A percentile compares a stretch with the other conserved stretches of the same genome.
Conservation (phyloP, 2,113 vertebrate species). For the Columba janthina region DNA sequence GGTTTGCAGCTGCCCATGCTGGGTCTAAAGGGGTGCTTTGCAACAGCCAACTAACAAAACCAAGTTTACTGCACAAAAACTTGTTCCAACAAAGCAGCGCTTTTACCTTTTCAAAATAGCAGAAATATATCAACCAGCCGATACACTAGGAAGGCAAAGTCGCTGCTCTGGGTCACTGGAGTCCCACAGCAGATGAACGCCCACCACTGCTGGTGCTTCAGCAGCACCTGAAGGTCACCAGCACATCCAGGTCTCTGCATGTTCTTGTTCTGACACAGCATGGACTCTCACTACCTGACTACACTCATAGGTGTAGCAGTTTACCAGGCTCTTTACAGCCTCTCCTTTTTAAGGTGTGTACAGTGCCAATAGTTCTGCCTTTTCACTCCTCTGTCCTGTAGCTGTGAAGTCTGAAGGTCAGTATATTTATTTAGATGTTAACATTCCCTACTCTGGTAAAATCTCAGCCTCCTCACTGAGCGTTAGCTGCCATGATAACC, state of each 20-base stretch:
- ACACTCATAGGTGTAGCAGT: background rate
- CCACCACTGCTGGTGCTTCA: background rate
- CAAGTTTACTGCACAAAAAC: background rate
- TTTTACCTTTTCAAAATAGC: background rate
- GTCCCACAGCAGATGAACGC: background rate
- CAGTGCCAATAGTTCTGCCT: background rate
- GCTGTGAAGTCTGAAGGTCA: background rate
- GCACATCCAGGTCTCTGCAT: background rate
- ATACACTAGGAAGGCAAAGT: background rate
- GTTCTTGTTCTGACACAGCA: background rate
- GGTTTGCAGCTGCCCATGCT: background rate
- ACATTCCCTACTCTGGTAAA: background rate
- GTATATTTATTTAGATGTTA: background rate
- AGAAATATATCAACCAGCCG: background rate
- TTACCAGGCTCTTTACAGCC: background rate
- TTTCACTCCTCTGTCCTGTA: rapidly evolving
- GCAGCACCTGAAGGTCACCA: background rate
- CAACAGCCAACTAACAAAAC: background rate
- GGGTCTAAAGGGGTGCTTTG: background rate
- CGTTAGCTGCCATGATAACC: background rate
- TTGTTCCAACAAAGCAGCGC: background rate
- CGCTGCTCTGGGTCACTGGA: background rate
- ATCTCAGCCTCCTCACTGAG: background rate
- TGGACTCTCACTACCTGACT: background rate
- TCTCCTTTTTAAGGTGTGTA: background rate